Evolutionary conservation across 2,888 invertebrate genomes (phyloP), one percentile per base, ranked within the genome.

Genomic region (Tetragonula carbonaria): DNA sequence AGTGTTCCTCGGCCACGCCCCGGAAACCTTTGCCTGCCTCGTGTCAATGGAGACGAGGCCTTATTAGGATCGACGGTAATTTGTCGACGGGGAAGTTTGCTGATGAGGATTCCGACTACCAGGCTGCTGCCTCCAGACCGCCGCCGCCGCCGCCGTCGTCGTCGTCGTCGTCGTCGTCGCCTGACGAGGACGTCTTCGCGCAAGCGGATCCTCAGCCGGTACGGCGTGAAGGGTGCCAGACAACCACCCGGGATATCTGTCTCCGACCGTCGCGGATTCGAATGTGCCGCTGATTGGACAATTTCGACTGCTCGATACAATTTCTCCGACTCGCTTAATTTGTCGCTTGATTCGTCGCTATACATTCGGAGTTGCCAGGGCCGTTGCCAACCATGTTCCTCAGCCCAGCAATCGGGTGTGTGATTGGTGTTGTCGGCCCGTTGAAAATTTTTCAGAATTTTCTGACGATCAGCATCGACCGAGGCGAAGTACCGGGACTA

Each of bases 41-140:
- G 90, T 88, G 90, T 90, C 90, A 90, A 90, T 90, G 88, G 86
- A 86, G 83, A 82, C 86, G 87, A 66, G 85, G 86, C 82, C 89
- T 92, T 92, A 92, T 92, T 92, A 92, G 88, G 89, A 92, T 91
- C 91, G 87, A 86, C 87, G 90, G 92, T 92, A 93, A 93, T 93
- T 93, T 91, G 92, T 90, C 91, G 91, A 89, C 87, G 83, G 82
- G 78, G 84, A 91, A 91, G 90, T 91, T 92, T 90, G 87, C 89
- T 91, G 92, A 93, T 92, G 92, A 92, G 87, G 74, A 88, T 86
- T 84, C 85, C 79, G 50, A 74, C 55, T 74, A 72, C 74, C 65
- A 18, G 57, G 23, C 45, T 45, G 45, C 45, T 45, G 55, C 45
- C 51, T 50, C 63, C 4, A 70, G 38, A 62, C 57, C 70, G 13